phyloP scores from a whole-genome alignment of 2,113 vertebrate species.

The Nycticebus coucang region DNA sequence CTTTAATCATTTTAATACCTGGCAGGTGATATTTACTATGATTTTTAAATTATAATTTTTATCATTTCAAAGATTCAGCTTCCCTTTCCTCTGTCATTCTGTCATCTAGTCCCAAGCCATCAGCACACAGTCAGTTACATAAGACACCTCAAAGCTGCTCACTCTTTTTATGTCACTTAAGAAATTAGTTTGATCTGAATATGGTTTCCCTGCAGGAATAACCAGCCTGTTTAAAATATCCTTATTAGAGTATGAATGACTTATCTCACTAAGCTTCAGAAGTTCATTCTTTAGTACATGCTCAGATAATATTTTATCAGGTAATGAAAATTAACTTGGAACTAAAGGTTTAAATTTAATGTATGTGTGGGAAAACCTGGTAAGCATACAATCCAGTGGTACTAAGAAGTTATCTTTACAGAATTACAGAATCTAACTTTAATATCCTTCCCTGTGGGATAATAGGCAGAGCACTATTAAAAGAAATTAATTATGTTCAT shows the following conservation, averaged over 20 bases:
- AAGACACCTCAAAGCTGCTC: constrained; percentile 65
- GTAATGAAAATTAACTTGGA: constrained; percentile 70
- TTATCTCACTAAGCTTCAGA: constrained; percentile 74
- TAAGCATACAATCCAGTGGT: constrained; percentile 51
- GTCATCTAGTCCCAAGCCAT: constrained; percentile 45
- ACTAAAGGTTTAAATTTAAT: constrained; percentile 71
- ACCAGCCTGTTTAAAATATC: constrained; percentile 75
- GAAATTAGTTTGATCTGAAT: constrained; percentile 77
- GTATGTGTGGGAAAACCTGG: constrained; percentile 59
- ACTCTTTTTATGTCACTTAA: constrained; percentile 75
- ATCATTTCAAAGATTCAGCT: constrained; percentile 64
- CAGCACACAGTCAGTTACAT: constrained; percentile 67
- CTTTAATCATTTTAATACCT: constrained; percentile 74
- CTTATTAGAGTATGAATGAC: constrained; percentile 70
- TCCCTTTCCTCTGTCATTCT: constrained; percentile 63
- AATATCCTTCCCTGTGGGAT: constrained; percentile 44
- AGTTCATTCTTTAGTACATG: constrained; percentile 65
- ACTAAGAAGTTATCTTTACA: constrained; percentile 63
- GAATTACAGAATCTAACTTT: constrained; percentile 58
- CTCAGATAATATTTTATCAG: constrained; percentile 70
- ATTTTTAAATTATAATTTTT: constrained; percentile 71
- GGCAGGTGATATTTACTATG: constrained; percentile 74
- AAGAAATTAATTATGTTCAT: constrained; percentile 54
- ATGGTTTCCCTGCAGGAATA: constrained; percentile 76
- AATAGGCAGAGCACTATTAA: constrained; percentile 34